A percentile compares a stretch with the other conserved stretches of the same genome.
phyloP scores from a whole-genome alignment of 37 sponge, comb jelly and placozoan species.

The Hexactinellida sp. region DNA sequence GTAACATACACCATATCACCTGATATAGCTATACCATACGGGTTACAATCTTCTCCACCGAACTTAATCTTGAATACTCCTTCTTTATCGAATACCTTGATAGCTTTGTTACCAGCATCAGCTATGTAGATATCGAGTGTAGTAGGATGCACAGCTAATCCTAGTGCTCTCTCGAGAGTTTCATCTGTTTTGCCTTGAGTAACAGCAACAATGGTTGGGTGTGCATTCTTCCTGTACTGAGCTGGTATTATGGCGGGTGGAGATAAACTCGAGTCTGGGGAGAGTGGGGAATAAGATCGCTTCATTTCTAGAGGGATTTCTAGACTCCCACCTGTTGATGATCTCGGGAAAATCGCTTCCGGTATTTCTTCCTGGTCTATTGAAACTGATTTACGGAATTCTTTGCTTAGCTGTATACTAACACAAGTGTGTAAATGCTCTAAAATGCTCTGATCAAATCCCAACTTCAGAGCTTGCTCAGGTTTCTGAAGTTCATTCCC shows the following conservation, averaged over 20 bases:
- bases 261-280: not conserved
- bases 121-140: not conserved
- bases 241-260: not conserved
- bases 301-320: not conserved
- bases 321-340: not conserved
- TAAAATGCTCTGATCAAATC: not conserved
- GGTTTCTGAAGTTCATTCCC: not conserved
- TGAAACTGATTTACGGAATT: not conserved
- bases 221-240: not conserved
- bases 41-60: not conserved
- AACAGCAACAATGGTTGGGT: not conserved
- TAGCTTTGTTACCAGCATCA: not conserved
- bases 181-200: not conserved
- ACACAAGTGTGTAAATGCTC: not conserved
- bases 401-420: not conserved
- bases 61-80: not conserved
- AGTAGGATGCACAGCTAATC: not conserved
- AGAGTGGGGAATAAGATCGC: not conserved
- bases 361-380: not conserved
- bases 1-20: not conserved
- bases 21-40: not conserved
- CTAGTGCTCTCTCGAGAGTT: not conserved
- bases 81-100: not conserved
- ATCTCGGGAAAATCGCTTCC: not conserved
- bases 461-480: not conserved